A percentile compares a stretch with the other conserved stretches of the same genome.
Conservation (phyloP, 1,140 invertebrate species). For the Lepidurus arcticus region DNA sequence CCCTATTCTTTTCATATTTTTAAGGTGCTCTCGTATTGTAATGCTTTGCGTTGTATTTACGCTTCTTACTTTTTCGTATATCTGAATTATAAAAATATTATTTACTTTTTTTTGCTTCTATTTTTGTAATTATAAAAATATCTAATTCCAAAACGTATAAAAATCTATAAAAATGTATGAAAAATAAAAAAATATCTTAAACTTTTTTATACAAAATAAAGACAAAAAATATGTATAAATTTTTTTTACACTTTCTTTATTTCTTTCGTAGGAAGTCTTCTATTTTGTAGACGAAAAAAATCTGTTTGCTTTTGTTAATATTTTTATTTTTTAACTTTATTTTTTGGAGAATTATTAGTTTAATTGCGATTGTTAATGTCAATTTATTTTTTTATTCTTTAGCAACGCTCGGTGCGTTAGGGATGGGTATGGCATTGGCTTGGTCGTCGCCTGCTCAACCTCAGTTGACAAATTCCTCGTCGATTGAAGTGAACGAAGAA, state of each 20-base stretch:
- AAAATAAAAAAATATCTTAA: too few species aligned
- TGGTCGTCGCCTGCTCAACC: conserved; percentile 33
- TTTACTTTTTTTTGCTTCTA: too few species aligned
- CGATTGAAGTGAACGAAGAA: neutral
- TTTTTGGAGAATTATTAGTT: neutral
- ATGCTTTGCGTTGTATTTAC: too few species aligned
- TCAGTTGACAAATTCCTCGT: conserved; percentile 29
- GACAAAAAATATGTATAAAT: too few species aligned
- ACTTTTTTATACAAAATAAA: too few species aligned
- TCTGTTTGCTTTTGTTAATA: neutral
- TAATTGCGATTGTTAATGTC: neutral
- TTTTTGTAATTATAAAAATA: too few species aligned
- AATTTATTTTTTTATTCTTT: neutral
- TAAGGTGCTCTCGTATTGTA: neutral
- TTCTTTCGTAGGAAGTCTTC: too few species aligned
- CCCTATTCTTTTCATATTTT: neutral
- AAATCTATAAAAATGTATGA: too few species aligned
- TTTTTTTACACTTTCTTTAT: too few species aligned
- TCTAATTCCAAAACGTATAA: too few species aligned
- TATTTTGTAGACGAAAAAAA: neutral
- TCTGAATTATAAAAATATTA: too few species aligned
- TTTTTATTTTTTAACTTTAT: neutral
- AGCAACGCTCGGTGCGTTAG: conserved; percentile 30
- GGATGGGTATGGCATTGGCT: conserved; percentile 29
- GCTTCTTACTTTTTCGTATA: too few species aligned